Base-by-base conservation (phyloP, 2,113 vertebrate species). In the Daubentonia madagascariensis region DNA sequence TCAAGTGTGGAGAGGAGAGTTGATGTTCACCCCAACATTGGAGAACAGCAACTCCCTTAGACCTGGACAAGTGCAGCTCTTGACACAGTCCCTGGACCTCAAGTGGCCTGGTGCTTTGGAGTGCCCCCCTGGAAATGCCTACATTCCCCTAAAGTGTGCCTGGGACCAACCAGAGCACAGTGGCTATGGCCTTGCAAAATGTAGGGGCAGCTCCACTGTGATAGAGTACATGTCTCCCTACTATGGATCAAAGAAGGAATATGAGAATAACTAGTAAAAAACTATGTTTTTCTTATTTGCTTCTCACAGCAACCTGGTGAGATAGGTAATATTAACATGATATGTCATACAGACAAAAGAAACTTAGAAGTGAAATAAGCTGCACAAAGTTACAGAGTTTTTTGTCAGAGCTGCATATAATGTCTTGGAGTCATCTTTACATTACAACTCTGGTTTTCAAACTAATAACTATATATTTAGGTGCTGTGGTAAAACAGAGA, bases 81-180 rank as follows among this genome's bases (percentile, higher is more conserved):
- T 37, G 40, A 11, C 4, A 61, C n/a, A 88, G 40, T 8, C 1
- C 7, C 50, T 12, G 0, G 18, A 23, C 22, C 14, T 14, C 5
- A 45, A 16, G 35, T 23, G 18, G 10, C 23, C 10, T 4, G 12
- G 2, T 25, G 11, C 13, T 70, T 9, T 10, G 2, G 4, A 13
- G 1, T 25, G 18, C 3, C 48, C 81, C 48, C 43, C 59, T n/a
- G 50, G 73, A 67, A 23, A 68, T 32, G 28, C 11, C 28, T 32
- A 23, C 11, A 8, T 43, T 4, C 1, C 8, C 4, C 6, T 50
- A 32, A 16, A 52, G 22, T 43, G 12, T 35, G 52, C 50, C 45
- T 59, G 14, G 7, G 13, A 89, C 16, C 13, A 6, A 94, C 1
- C 9, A 72, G 63, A 80, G 18, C 10, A 50, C 18, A 61, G 6